Conservation (phyloP, 2,797 vertebrate genomes). For the Percopsis omiscomaycus region DNA sequence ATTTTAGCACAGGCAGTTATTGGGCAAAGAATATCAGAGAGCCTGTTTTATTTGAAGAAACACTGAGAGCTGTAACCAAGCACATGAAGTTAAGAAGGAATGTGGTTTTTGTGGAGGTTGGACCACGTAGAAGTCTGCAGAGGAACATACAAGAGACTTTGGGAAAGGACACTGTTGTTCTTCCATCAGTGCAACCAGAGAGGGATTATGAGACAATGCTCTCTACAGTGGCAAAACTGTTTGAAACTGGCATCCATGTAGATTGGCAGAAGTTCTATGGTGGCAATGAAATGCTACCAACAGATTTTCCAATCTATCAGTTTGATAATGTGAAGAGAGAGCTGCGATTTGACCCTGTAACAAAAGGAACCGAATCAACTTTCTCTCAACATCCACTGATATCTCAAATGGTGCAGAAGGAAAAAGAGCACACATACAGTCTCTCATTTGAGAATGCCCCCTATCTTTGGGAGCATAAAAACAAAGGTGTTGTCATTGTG, state of each 20-base stretch:
- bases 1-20: slow-evolving; percentile 81
- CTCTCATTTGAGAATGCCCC: slow-evolving; percentile 65
- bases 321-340: slow-evolving; percentile 79
- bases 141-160: slow-evolving; percentile 82
- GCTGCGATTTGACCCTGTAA: slow-evolving; percentile 68
- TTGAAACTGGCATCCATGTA: slow-evolving; percentile 74
- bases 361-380: slow-evolving; percentile 59
- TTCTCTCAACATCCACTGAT: slow-evolving; percentile 66
- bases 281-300: slow-evolving; percentile 73
- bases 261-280: slow-evolving; percentile 76
- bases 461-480: slow-evolving; percentile 85
- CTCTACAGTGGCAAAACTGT: slow-evolving; percentile 66
- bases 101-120: slow-evolving; percentile 84
- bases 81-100: slow-evolving; percentile 56
- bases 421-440: slow-evolving; percentile 65
- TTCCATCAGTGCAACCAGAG: slow-evolving; percentile 74
- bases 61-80: slow-evolving; percentile 66
- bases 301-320: slow-evolving; percentile 79
- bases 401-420: slow-evolving; percentile 47
- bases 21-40: slow-evolving; percentile 83
- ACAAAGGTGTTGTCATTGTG: slow-evolving; percentile 75
- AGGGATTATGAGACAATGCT: slow-evolving; percentile 76
- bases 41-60: slow-evolving; percentile 81
- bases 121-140: slow-evolving; percentile 78
- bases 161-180: slow-evolving; percentile 70